Percentiles rank a stretch among this genome's conserved stretches.
Conservation (phyloP, 2,888 invertebrate species). For the Himalopsyche anomala region DNA sequence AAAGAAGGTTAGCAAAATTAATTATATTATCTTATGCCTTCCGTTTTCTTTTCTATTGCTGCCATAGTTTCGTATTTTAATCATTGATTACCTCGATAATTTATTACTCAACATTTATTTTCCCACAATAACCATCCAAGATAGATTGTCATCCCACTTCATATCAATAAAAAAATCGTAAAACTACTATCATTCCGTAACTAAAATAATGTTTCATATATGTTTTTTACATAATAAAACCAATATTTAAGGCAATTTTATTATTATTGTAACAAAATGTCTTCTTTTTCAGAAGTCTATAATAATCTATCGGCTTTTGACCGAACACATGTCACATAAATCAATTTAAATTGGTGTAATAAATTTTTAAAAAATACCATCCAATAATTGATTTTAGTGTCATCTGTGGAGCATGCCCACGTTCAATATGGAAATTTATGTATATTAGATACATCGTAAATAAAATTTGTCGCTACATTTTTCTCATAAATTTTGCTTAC, state of each 20-base stretch:
- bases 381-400: slow-evolving; percentile 14
- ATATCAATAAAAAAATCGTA: background rate
- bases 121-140: background rate
- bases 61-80: too few species aligned
- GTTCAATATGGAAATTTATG: slow-evolving; percentile 25
- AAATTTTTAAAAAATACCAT: background rate
- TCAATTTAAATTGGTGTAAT: background rate
- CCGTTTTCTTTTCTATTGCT: too few species aligned
- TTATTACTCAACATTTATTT: background rate
- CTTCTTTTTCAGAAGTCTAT: background rate
- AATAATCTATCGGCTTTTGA: slow-evolving; percentile 7
- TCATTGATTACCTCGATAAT: too few species aligned
- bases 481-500: background rate
- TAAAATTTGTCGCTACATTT: background rate
- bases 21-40: too few species aligned
- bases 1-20: too few species aligned
- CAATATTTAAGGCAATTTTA: background rate
- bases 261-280: background rate
- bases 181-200: background rate
- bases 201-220: background rate
- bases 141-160: slow-evolving; percentile 6
- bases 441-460: slow-evolving; percentile 4
- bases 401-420: slow-evolving; percentile 7
- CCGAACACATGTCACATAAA: background rate
- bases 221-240: background rate